Conservation (phyloP, 2,888 invertebrate species). For the Adela reaumurella region DNA sequence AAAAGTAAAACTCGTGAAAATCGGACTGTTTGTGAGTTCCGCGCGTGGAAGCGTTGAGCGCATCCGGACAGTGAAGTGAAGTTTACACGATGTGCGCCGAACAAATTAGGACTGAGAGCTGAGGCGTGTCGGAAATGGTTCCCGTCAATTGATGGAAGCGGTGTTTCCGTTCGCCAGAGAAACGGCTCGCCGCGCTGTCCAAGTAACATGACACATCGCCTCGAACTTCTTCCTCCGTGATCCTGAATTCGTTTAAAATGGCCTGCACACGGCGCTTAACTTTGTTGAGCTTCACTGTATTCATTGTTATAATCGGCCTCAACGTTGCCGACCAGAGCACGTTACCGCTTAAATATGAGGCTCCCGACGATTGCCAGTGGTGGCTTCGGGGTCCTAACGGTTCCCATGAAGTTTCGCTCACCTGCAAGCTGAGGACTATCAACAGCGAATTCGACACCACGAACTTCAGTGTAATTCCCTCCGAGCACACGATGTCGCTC, state of each 20-base stretch:
- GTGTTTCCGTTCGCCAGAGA: constrained; percentile 1
- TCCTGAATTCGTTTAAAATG: constrained; percentile 42
- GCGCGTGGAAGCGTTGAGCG: background rate
- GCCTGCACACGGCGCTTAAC: constrained; percentile 25
- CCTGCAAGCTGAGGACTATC: constrained; percentile 77
- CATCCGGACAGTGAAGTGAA: background rate
- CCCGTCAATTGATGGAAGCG: constrained; percentile 32
- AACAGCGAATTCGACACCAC: constrained; percentile 86
- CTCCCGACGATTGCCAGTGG: constrained; percentile 85
- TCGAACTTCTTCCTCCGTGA: constrained; percentile 50
- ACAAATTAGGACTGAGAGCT: background rate
- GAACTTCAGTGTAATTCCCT: constrained; percentile 82
- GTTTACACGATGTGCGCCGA: background rate
- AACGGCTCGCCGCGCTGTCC: constrained; percentile 24
- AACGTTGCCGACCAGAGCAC: constrained; percentile 49
- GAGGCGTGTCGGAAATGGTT: background rate
- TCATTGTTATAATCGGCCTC: constrained; percentile 42
- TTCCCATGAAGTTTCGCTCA: constrained; percentile 70
- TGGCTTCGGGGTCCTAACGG: constrained; percentile 61
- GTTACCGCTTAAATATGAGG: constrained; percentile 63
- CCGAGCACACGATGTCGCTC: constrained; percentile 76
- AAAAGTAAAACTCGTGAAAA: background rate
- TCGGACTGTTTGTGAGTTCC: background rate
- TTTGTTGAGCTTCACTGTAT: constrained; percentile 33
- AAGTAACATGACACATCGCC: constrained; percentile 54